Percentiles rank a stretch among this genome's conserved stretches.
Evolutionary conservation across 1,140 invertebrate genomes (phyloP).

Genomic region (Homarus americanus): DNA sequence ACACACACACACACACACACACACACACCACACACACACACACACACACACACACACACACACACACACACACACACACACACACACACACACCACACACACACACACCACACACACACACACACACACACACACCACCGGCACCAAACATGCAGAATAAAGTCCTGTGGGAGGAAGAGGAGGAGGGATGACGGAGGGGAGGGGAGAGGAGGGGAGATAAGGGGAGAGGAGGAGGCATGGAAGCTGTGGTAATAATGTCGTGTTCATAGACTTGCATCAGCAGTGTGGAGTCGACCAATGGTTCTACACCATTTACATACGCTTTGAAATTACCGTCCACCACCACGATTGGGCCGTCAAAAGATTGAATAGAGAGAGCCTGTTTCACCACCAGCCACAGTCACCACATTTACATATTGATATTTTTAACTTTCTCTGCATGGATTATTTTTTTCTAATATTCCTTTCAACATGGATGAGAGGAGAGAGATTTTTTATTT

Average conservation of each 20-base stretch:
- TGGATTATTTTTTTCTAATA: neutral
- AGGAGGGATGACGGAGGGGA: neutral
- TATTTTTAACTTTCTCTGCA: neutral
- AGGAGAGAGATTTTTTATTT: neutral
- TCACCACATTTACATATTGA: neutral
- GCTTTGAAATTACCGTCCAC: neutral
- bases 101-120: too few relatives aligned
- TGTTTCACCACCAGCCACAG: neutral
- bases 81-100: too few relatives aligned
- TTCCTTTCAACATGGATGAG: neutral
- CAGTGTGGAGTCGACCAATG: neutral
- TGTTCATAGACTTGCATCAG: too few relatives aligned
- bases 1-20: too few relatives aligned
- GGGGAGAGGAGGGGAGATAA: too few relatives aligned
- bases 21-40: too few relatives aligned
- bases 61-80: too few relatives aligned
- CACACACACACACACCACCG: too few relatives aligned
- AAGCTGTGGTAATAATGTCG: neutral
- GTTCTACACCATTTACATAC: neutral
- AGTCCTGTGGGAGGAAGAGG: too few relatives aligned
- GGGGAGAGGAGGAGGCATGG: neutral
- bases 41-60: too few relatives aligned
- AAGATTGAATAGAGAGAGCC: neutral
- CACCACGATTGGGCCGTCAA: neutral
- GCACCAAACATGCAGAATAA: too few relatives aligned